Conservation (phyloP, 2,113 vertebrate species). For the Caranx melampygus region DNA sequence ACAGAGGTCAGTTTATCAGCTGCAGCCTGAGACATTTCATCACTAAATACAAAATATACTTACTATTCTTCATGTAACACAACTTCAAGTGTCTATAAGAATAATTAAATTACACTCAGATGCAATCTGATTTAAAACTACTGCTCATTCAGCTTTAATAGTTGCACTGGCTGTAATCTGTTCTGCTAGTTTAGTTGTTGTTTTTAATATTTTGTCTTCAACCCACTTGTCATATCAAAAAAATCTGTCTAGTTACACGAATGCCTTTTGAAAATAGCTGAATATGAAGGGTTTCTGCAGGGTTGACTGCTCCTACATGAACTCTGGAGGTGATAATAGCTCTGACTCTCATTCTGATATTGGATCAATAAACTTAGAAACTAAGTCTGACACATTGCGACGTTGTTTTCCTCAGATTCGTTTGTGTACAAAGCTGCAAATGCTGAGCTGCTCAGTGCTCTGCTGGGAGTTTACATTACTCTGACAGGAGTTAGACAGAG, state of each 20-base stretch:
- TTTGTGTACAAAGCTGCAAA: neutral
- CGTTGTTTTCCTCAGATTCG: neutral
- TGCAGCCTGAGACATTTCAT: neutral
- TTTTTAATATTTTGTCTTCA: neutral
- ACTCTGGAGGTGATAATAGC: too few species aligned
- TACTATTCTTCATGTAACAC: neutral
- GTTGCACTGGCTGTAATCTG: neutral
- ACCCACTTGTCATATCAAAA: neutral
- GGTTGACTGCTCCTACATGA: too few species aligned
- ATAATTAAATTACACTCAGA: neutral
- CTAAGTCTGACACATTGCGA: neutral
- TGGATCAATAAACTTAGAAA: neutral
- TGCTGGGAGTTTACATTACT: neutral
- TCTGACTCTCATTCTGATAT: too few species aligned
- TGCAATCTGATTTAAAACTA: neutral
- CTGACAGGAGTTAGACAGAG: constrained; percentile 8
- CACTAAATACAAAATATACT: neutral
- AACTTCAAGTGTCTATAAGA: neutral
- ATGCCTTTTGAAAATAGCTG: too few species aligned
- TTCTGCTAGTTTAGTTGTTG: neutral
- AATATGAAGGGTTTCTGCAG: too few species aligned
- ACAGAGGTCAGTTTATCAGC: neutral
- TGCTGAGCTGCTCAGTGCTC: neutral
- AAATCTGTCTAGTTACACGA: too few species aligned
- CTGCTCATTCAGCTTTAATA: neutral